Conservation (phyloP, 2,888 invertebrate species). For the Sinodicranocentrus sp. region DNA sequence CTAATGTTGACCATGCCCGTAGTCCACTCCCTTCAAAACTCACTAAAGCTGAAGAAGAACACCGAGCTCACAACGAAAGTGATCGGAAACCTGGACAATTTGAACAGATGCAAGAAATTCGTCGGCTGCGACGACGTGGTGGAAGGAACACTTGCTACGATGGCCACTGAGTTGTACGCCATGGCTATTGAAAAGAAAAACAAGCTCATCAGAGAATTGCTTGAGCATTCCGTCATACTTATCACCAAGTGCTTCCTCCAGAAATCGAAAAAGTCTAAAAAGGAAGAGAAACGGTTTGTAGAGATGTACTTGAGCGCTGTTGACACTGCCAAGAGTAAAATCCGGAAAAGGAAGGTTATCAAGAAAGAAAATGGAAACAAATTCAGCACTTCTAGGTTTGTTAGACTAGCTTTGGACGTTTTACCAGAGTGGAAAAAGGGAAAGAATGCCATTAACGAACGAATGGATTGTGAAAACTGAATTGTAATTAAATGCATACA, state of each 20-base stretch:
- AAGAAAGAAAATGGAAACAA: background rate
- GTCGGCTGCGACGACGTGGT: constrained; percentile 39
- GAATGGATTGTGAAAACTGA: background rate
- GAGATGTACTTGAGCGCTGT: constrained; percentile 26
- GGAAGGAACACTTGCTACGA: constrained; percentile 36
- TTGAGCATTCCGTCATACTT: constrained; percentile 41
- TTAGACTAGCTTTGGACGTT: constrained; percentile 34
- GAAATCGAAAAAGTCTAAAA: constrained; percentile 16
- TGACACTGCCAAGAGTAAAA: constrained; percentile 25
- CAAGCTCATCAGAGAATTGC: constrained; percentile 39
- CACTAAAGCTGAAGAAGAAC: constrained; percentile 27
- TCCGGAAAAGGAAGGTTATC: constrained; percentile 25
- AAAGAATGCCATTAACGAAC: constrained; percentile 21
- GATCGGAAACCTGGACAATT: constrained; percentile 44
- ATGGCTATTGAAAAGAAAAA: constrained; percentile 26
- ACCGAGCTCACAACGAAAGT: constrained; percentile 31
- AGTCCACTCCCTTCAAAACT: constrained; percentile 36
- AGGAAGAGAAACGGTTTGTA: constrained; percentile 34
- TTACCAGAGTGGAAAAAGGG: constrained; percentile 47
- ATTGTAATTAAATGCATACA: background rate
- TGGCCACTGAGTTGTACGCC: constrained; percentile 47
- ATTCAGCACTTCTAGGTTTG: constrained; percentile 23
- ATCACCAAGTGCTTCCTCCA: constrained; percentile 49
- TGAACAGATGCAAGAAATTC: constrained; percentile 51
- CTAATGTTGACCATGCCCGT: constrained; percentile 69